phyloP scores from a whole-genome alignment of 2,888 invertebrate genomes.

The Geophilus truncorum region DNA sequence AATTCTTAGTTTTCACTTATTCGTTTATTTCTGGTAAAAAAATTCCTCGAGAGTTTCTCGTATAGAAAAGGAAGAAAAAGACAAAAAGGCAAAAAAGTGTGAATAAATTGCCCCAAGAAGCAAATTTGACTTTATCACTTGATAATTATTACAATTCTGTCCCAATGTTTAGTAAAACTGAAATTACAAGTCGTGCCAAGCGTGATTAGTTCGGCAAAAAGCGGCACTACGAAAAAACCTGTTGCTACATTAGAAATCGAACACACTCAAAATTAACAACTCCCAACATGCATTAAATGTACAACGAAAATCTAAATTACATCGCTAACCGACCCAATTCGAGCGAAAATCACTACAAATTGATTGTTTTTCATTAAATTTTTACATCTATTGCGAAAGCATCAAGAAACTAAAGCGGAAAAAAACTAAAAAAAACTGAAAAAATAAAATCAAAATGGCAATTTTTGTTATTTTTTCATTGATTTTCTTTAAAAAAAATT shows the following conservation, averaged over 20 bases:
- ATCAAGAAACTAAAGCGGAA: no score
- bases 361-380: no score
- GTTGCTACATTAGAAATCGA: background rate
- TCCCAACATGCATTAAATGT: background rate
- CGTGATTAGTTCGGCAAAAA: background rate
- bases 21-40: no score
- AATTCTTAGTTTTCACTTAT: background rate
- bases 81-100: background rate
- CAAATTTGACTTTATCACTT: background rate
- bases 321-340: no score
- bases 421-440: no score
- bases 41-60: no score
- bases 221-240: background rate
- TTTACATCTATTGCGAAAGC: no score
- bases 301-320: background rate
- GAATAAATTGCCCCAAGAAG: background rate
- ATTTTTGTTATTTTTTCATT: no score
- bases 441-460: no score
- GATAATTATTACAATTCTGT: background rate
- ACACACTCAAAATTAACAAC: background rate
- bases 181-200: background rate
- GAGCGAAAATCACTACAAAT: no score
- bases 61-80: background rate
- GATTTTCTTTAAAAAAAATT: no score
- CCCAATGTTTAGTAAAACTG: background rate